Conservation (phyloP, 2,797 vertebrate species). For the Muscicapa striata region DNA sequence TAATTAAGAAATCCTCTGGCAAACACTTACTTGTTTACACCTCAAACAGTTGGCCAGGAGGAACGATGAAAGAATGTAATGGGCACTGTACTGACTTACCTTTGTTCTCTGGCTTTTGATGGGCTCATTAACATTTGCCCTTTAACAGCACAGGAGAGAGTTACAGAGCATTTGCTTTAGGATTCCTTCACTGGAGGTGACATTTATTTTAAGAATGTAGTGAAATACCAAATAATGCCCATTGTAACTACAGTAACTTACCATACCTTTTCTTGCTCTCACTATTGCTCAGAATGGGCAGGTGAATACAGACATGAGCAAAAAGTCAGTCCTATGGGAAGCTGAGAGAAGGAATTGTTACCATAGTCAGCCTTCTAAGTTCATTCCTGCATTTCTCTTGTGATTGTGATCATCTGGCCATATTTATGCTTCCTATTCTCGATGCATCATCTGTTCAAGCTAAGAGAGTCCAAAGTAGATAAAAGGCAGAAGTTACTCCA, state of each 20-base stretch:
- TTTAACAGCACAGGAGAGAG: background rate
- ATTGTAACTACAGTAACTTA: background rate
- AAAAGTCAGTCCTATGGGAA: background rate
- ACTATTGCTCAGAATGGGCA: background rate
- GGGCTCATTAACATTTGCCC: background rate
- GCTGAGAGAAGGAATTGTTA: background rate
- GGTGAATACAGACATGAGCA: background rate
- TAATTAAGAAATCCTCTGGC: slow-evolving; percentile 32
- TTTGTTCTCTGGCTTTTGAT: background rate
- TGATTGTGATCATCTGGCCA: background rate
- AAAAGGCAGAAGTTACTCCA: background rate
- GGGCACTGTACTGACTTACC: background rate
- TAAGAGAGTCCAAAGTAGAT: background rate
- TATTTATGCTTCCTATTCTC: background rate
- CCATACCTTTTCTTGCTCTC: background rate
- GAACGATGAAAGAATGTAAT: slow-evolving; percentile 1
- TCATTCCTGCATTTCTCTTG: background rate
- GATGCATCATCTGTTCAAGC: background rate
- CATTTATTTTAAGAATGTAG: background rate
- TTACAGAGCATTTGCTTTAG: slow-evolving; percentile 3
- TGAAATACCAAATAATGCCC: background rate
- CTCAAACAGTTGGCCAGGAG: background rate
- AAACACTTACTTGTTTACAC: slow-evolving; percentile 29
- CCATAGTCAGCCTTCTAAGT: background rate
- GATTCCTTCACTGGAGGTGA: background rate